Percentiles rank a stretch among this genome's conserved stretches.
These are phyloP conservation scores for Protaetia brevitarsis DNA, from an alignment of 1,140 invertebrate genomes.

Conservation along the genomic window DNA sequence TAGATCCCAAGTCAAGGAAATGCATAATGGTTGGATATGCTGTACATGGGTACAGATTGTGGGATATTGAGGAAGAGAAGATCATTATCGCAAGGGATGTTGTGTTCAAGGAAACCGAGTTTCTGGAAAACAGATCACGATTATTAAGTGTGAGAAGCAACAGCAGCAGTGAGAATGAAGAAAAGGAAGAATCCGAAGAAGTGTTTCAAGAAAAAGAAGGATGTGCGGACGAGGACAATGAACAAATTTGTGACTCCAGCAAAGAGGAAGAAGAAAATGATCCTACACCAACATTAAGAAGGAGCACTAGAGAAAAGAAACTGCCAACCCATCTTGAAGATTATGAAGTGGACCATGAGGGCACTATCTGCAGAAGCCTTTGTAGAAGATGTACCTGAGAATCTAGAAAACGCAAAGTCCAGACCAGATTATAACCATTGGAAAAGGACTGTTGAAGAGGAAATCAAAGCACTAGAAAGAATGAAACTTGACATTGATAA, in stretches of 20 bases:
- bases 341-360: background rate
- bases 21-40: slow-evolving; percentile 12
- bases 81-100: slow-evolving; percentile 28
- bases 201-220: too few relatives aligned
- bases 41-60: slow-evolving; percentile 26
- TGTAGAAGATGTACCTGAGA: background rate
- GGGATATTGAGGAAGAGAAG: slow-evolving; percentile 29
- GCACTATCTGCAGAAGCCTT: background rate
- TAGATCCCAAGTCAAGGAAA: slow-evolving; percentile 2
- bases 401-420: background rate
- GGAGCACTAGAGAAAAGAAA: background rate
- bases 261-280: too few relatives aligned
- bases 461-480: slow-evolving; percentile 39
- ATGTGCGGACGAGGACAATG: too few relatives aligned
- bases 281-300: too few relatives aligned
- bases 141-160: background rate
- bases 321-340: background rate
- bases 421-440: too few relatives aligned
- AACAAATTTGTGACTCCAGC: too few relatives aligned
- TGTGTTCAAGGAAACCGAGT: background rate
- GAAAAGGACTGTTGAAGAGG: too few relatives aligned
- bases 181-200: too few relatives aligned
- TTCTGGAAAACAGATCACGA: background rate
- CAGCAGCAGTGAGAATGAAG: background rate
- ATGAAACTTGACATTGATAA: slow-evolving; percentile 46